Base-by-base conservation (phyloP, 1,140 invertebrate genomes). In the Trinorchestia longiramus region DNA sequence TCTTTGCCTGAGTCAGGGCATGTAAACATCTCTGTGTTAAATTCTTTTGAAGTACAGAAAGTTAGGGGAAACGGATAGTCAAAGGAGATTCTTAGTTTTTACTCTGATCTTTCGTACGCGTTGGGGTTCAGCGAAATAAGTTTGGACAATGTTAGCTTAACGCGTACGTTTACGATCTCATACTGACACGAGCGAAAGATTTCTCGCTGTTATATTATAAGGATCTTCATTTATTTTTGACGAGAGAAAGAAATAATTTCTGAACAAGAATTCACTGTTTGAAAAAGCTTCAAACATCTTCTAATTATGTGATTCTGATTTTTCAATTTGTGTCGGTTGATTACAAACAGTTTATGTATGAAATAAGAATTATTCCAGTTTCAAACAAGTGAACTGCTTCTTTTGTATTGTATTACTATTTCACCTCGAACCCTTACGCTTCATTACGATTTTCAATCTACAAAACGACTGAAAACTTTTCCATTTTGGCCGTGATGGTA, bases 41-140 rank as follows among this genome's bases (percentile, higher is more conserved):
- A 77, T 77, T 77, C 62, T 77, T 77, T 77, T 77, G 62, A 77
- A 77, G 62, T 77, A 77, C 62, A 36, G 62, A 77, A 77, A 77
- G 15, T 1, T 23, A 77, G 62, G 36, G 62, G 62, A 77, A 77
- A 36, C 28, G 62, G 28, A 77, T 77, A 77, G 15, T 77, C 15
- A 77, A 77, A 77, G 62, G 62, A 77, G 62, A 36, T 36, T 77
- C 28, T 11, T 28, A 19, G 36, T 77, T 77, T 77, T 77, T 36
- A 28, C 28, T 36, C 62, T 23, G 15, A 36, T 23, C 62, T 36
- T 77, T 77, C 62, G 62, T 1, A 36, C 28, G 62, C 28, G 8
- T 36, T 77, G 62, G 62, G 28, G 1, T 3, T 77, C 62, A 19
- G 36, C 19, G 15, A 77, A 23, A 77, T 19, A 77, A 77, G 62